Evolutionary conservation across 2,797 vertebrate genomes (phyloP).

Genomic region (Sphenodon punctatus): DNA sequence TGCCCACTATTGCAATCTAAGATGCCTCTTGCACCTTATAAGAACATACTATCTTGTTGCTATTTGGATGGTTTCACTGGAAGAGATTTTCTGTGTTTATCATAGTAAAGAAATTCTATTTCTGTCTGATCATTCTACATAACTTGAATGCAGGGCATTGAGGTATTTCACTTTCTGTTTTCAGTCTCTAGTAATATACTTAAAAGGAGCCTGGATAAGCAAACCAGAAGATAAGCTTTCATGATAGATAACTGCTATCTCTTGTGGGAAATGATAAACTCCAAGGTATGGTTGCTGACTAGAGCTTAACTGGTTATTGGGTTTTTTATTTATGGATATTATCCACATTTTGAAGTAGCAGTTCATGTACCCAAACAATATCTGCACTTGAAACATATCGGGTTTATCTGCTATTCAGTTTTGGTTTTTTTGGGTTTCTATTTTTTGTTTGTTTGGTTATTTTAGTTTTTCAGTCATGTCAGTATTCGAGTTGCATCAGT

Average conservation of each 20-base stretch:
- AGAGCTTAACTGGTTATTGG: too few relatives aligned
- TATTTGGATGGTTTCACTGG: neutral
- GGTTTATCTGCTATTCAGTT: too few relatives aligned
- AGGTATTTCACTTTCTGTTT: neutral
- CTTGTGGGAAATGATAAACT: neutral
- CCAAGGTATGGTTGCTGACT: neutral
- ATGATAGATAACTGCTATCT: neutral
- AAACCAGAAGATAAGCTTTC: neutral
- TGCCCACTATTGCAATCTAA: too few relatives aligned
- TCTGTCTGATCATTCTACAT: neutral
- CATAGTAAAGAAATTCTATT: neutral
- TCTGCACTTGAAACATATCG: too few relatives aligned
- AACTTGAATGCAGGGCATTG: neutral
- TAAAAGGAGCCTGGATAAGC: neutral
- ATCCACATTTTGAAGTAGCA: too few relatives aligned
- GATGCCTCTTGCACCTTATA: neutral
- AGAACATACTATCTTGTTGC: neutral
- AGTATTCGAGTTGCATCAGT: too few relatives aligned
- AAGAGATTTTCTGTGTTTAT: neutral
- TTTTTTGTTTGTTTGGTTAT: too few relatives aligned
- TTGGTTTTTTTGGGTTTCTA: too few relatives aligned
- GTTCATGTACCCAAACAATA: too few relatives aligned
- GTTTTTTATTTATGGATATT: too few relatives aligned
- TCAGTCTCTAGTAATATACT: neutral
- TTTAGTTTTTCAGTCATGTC: too few relatives aligned